Percentiles rank a stretch among this genome's conserved stretches.
Conservation (phyloP, 2,113 vertebrate species). For the Hippocampus comes region DNA sequence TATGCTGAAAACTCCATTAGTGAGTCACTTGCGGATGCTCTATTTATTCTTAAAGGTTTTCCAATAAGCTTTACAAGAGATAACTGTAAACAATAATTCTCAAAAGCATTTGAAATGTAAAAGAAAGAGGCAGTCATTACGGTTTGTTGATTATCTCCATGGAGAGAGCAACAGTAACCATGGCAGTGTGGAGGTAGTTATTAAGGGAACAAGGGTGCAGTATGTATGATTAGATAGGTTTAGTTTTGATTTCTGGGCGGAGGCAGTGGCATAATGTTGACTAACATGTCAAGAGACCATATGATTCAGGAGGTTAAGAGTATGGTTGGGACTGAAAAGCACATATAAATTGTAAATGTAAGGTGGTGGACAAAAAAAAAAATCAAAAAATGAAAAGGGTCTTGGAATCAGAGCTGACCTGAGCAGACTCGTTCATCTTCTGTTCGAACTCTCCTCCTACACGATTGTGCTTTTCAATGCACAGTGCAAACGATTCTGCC, state of each 20-base stretch:
- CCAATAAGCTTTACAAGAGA: slow-evolving; percentile 7
- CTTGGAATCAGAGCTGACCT: slow-evolving; percentile 68
- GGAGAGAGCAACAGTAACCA: slow-evolving; percentile 65
- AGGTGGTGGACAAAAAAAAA: not conserved
- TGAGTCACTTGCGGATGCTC: not conserved
- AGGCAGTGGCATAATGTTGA: slow-evolving; percentile 5
- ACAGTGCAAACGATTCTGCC: slow-evolving; percentile 76
- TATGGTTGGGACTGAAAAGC: not conserved
- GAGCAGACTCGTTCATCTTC: slow-evolving; percentile 88
- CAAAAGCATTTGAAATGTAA: slow-evolving; percentile 48
- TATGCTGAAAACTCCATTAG: too few relatives aligned
- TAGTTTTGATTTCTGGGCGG: slow-evolving; percentile 33
- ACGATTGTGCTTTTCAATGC: slow-evolving; percentile 86
- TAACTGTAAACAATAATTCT: slow-evolving; percentile 44
- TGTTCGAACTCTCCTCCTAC: slow-evolving; percentile 88
- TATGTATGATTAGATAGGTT: slow-evolving; percentile 22
- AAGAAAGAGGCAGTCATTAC: slow-evolving; percentile 34
- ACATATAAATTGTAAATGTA: not conserved
- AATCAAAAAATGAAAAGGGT: not conserved
- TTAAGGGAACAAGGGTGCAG: slow-evolving; percentile 44
- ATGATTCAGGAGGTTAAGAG: slow-evolving; percentile 9
- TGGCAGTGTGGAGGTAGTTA: slow-evolving; percentile 53
- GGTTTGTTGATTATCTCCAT: slow-evolving; percentile 60
- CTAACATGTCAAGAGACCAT: slow-evolving; percentile 21
- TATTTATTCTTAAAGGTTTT: not conserved